phyloP scores from a whole-genome alignment of 30 jellyfish, hydroid and myxozoan species.

The Mastigias papua region DNA sequence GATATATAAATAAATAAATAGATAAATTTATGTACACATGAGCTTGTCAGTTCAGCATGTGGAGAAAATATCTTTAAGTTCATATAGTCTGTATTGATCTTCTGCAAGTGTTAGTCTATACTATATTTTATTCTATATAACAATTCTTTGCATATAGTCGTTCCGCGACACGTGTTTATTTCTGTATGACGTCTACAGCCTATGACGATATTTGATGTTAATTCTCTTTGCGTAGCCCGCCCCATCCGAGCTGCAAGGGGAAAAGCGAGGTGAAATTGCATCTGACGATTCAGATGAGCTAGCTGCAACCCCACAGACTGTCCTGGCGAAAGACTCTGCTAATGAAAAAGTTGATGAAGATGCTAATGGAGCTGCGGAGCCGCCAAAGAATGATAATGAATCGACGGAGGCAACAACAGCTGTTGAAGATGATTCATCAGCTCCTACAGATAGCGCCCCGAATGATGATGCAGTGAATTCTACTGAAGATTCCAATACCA shows the following conservation, averaged over 20 bases:
- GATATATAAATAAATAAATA: too few relatives aligned
- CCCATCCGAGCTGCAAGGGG: constrained; percentile 9
- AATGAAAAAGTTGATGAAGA: constrained; percentile 6
- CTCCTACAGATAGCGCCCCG: neutral
- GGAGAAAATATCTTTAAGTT: too few relatives aligned
- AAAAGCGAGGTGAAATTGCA: constrained; percentile 32
- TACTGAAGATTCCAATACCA: neutral
- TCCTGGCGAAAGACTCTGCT: constrained; percentile 13
- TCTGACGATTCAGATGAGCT: constrained; percentile 33
- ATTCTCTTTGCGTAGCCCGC: neutral
- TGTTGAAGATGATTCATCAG: constrained; percentile 7
- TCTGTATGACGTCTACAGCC: neutral
- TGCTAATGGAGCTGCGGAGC: constrained; percentile 3
- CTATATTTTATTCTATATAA: too few relatives aligned
- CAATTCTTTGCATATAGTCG: neutral
- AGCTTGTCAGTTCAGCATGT: too few relatives aligned
- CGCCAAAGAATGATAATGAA: neutral
- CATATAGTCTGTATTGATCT: too few relatives aligned
- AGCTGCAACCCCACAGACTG: constrained; percentile 66
- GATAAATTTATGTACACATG: too few relatives aligned
- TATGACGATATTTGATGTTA: neutral
- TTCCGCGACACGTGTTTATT: neutral
- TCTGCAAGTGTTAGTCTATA: too few relatives aligned
- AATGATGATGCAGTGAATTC: neutral
- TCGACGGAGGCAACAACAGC: neutral